Conservation (phyloP, 2,888 invertebrate species). For the Amphipoea lucens region DNA sequence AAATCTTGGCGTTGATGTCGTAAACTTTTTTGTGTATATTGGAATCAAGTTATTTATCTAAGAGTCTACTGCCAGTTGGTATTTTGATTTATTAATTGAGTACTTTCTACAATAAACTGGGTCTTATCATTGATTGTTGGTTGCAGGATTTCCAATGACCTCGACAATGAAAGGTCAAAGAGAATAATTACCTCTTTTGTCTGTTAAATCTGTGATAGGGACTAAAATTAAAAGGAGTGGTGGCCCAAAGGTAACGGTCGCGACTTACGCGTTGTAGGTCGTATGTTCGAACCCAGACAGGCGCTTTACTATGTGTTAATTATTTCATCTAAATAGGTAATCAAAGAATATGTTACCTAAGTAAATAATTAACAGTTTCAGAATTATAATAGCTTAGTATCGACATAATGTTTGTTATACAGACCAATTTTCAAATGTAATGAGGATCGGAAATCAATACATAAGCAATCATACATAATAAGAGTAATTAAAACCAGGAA, state of each 20-base stretch:
- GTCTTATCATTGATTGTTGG: not conserved
- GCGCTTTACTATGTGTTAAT: too few relatives aligned
- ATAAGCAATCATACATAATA: slow-evolving; percentile 27
- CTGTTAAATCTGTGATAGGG: not conserved
- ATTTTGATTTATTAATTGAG: too few relatives aligned
- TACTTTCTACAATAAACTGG: not conserved
- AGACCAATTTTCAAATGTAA: slow-evolving; percentile 37
- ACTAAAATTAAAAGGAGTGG: not conserved
- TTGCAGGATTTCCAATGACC: not conserved
- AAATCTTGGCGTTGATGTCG: slow-evolving; percentile 11
- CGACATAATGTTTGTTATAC: slow-evolving; percentile 4
- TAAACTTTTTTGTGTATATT: not conserved
- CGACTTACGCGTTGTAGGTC: too few relatives aligned
- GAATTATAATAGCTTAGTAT: slow-evolving; percentile 1
- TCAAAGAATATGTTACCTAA: not conserved
- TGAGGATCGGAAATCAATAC: slow-evolving; percentile 40
- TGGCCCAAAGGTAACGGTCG: too few relatives aligned
- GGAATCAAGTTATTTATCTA: not conserved
- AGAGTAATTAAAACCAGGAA: slow-evolving; percentile 46
- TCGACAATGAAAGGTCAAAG: not conserved
- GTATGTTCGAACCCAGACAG: too few relatives aligned
- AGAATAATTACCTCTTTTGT: not conserved
- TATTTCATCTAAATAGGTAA: not conserved
- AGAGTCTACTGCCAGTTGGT: not conserved
- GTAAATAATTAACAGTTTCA: not conserved